A percentile compares a stretch with the other conserved stretches of the same genome.
These are phyloP conservation scores for Corythoichthys haematopterus DNA, from an alignment of 2,113 vertebrate genomes.

Conservation along the genomic window DNA sequence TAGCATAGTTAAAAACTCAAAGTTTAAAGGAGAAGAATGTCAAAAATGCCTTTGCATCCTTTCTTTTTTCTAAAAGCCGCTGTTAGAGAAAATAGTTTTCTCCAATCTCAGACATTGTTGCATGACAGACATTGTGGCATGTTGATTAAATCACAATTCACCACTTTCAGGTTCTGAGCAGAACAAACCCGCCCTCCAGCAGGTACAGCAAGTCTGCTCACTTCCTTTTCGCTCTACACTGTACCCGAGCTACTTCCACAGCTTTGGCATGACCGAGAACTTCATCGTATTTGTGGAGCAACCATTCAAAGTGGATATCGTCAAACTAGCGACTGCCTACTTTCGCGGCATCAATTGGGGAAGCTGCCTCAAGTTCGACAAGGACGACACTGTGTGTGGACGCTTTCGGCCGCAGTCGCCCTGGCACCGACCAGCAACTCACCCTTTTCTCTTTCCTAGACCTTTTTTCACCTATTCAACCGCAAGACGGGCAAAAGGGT, in stretches of 20 bases:
- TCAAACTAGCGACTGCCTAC: constrained; percentile 85
- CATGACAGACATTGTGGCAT: background rate
- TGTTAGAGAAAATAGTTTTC: background rate
- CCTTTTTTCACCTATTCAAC: constrained; percentile 83
- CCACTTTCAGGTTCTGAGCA: constrained; percentile 48
- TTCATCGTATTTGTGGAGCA: constrained; percentile 89
- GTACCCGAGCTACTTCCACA: constrained; percentile 90
- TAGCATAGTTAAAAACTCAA: too few species aligned
- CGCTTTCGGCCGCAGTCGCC: too few species aligned
- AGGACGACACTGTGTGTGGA: constrained; percentile 77
- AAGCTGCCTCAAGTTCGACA: constrained; percentile 77
- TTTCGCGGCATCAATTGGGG: constrained; percentile 83
- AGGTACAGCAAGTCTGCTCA: constrained; percentile 77
- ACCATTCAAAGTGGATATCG: constrained; percentile 83
- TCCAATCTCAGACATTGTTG: background rate
- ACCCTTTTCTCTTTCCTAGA: constrained; percentile 64
- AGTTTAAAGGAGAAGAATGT: background rate
- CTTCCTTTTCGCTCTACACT: constrained; percentile 78
- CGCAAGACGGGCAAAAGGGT: constrained; percentile 75
- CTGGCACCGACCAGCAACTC: background rate
- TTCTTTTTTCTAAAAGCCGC: too few species aligned
- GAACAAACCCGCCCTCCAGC: constrained; percentile 62
- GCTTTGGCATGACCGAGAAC: constrained; percentile 87
- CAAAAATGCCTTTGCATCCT: background rate
- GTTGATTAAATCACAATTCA: background rate